Base-by-base conservation (phyloP, 2,888 invertebrate genomes). In the Amphipyra tragopoginis region DNA sequence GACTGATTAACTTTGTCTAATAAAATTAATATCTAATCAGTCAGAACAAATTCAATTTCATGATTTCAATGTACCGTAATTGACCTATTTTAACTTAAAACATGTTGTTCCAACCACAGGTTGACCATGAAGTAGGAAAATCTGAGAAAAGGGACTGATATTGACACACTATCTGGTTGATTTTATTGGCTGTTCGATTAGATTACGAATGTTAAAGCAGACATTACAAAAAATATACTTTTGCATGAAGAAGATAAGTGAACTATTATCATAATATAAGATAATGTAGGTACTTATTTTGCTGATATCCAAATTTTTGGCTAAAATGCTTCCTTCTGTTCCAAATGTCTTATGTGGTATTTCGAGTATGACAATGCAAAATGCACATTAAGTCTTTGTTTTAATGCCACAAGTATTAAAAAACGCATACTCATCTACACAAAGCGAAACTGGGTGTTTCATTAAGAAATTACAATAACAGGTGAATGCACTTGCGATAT, bases 371-470 rank as follows among this genome's bases (percentile, higher is more conserved):
- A 2, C n/a, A 7, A 10, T 50, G 8, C 13, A 8, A 5, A 14
- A 40, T 36, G 8, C 13, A 6, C 3, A 14, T 40, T 39, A n/a
- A 10, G 15, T 29, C 60, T 70, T 57, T 68, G 47, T 68, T 42
- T 33, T 38, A 42, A 67, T 56, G 43, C 10, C 45, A 40, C 29
- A 53, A 50, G 9, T 53, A 51, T 40, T 36, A 52, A 43, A 50
- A 58, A 44, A 29, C 45, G 51, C 40, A 67, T 67, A 67, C 61
- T 51, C 15, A 69, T 72, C 53, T 56, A 52, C 2, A 5, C 13
- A 42, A 65, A 21, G 21, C 21, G 21, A 21, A 53, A 50, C 40
- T 21, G 29, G 61, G n/a, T 21, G 43, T 34, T 51, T 48, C 10
- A 54, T 48, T 21, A 40, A 56, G 36, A 44, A 51, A 54, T 43